Base-by-base conservation (phyloP, 2,113 vertebrate genomes). In the Recurvirostra avosetta region DNA sequence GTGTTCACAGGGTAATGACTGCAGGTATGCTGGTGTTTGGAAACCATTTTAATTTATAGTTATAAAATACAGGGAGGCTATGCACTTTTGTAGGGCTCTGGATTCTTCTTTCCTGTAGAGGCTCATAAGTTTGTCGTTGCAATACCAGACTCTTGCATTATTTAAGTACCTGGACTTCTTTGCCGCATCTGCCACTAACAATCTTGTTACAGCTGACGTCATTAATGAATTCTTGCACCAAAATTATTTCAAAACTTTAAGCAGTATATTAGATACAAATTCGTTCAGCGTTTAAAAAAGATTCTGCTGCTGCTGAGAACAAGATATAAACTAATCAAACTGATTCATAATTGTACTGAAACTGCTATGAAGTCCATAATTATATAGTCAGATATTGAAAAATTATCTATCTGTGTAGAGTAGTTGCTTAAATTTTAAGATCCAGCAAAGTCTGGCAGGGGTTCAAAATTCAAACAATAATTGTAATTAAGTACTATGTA, bases 381-480 rank as follows among this genome's bases (percentile, higher is more conserved):
- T 96, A 95, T 74, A 49, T 67, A 92, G 88, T 93, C 88, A 96
- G 85, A 50, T 86, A 77, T 5, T 92, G 67, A 93, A 94, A 93
- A 95, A 80, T 73, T 88, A 68, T 12, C 50, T 85, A 13, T 55
- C 67, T 58, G 6, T 43, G 45, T 40, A 53, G 13, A 67, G 26
- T 16, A 59, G 34, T 66, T 90, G n/a, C 45, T 88, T 88, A 62
- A 59, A 86, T 86, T 80, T 88, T 32, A 92, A 82, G 41, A 83
- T 80, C 29, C 52, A 95, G 45, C 17, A 50, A 86, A 55, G 88
- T 34, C 65, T 94, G 79, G n/a, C 83, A 56, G 45, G 38, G 9
- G 15, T 89, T 94, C 88, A 95, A 84, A 90, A 93, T 86, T 93
- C 26, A 71, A 86, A 88, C 41, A 61, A 10, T 93, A 86, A 66